Percentiles rank a stretch among this genome's conserved stretches.
phyloP scores from a whole-genome alignment of 2,888 invertebrate genomes.

The Trichopoda pennipes region DNA sequence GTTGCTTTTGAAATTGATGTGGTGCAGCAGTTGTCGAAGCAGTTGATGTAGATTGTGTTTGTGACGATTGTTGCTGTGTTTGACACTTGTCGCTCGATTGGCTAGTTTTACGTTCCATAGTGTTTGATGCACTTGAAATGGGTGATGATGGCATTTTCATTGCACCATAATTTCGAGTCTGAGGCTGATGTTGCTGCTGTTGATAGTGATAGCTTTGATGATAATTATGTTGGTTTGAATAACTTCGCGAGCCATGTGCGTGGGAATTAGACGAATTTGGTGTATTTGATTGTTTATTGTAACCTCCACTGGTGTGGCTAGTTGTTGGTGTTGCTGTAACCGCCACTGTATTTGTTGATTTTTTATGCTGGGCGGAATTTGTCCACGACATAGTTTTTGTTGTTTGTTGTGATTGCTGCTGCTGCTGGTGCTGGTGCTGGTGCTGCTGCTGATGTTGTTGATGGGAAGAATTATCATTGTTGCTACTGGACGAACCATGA shows the following conservation, averaged over 20 bases:
- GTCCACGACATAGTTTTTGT: constrained; percentile 81
- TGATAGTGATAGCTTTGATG: constrained; percentile 75
- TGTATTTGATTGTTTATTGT: constrained; percentile 79
- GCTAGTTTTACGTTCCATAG: constrained; percentile 81
- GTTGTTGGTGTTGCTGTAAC: constrained; percentile 80
- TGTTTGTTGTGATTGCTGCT: constrained; percentile 62
- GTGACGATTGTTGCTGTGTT: constrained; percentile 36
- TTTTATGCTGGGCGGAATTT: constrained; percentile 81
- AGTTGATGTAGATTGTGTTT: constrained; percentile 76
- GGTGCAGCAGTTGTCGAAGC: constrained; percentile 63
- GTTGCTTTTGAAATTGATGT: constrained; percentile 62
- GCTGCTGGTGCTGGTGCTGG: constrained; percentile 47
- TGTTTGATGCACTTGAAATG: constrained; percentile 78
- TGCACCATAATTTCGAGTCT: constrained; percentile 77
- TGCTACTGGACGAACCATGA: constrained; percentile 68
- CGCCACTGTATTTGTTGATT: constrained; percentile 79
- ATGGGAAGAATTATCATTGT: constrained; percentile 72
- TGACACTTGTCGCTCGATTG: constrained; percentile 75
- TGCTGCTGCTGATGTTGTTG: constrained; percentile 71
- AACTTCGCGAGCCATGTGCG: constrained; percentile 72
- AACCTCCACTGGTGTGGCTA: constrained; percentile 78
- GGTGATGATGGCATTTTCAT: constrained; percentile 80
- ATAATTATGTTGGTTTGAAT: constrained; percentile 76
- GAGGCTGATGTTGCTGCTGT: constrained; percentile 78
- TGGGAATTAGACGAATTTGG: constrained; percentile 62